Percentiles rank a stretch among this genome's conserved stretches.
Evolutionary conservation across 1,140 invertebrate genomes (phyloP).

Genomic region (Wasmannia auropunctata): DNA sequence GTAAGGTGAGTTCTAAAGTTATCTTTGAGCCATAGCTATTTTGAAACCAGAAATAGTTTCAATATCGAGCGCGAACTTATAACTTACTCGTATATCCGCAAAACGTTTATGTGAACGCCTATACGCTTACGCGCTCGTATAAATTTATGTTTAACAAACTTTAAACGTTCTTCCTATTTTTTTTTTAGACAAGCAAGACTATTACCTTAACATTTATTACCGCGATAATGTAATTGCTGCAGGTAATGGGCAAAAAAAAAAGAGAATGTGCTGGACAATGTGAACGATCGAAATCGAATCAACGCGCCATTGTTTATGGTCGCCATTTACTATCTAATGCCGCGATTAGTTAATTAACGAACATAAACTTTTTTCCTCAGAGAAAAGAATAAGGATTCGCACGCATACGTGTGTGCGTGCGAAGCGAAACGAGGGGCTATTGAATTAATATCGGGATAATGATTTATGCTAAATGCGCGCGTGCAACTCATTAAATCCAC

Average conservation of each 20-base stretch:
- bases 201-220: conserved; percentile 15
- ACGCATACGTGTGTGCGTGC: not conserved
- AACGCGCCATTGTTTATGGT: not conserved
- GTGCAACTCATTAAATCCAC: conserved; percentile 42
- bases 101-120: conserved; percentile 28
- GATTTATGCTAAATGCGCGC: conserved; percentile 45
- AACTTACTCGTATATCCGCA: not conserved
- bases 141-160: conserved; percentile 35
- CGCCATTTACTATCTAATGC: not conserved
- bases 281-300: not conserved
- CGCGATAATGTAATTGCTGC: conserved; percentile 17
- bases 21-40: not conserved
- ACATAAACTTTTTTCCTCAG: not conserved
- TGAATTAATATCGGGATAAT: conserved; percentile 40
- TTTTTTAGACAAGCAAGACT: not conserved
- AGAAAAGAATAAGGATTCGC: not conserved
- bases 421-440: not conserved
- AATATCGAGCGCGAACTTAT: not conserved
- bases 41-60: not conserved
- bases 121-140: not conserved
- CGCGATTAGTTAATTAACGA: conserved; percentile 21
- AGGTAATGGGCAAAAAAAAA: not conserved
- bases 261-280: not conserved
- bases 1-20: not conserved
- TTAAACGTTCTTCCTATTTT: not conserved